Conservation (phyloP, 2,797 vertebrate species). For the Botia kubotai region DNA sequence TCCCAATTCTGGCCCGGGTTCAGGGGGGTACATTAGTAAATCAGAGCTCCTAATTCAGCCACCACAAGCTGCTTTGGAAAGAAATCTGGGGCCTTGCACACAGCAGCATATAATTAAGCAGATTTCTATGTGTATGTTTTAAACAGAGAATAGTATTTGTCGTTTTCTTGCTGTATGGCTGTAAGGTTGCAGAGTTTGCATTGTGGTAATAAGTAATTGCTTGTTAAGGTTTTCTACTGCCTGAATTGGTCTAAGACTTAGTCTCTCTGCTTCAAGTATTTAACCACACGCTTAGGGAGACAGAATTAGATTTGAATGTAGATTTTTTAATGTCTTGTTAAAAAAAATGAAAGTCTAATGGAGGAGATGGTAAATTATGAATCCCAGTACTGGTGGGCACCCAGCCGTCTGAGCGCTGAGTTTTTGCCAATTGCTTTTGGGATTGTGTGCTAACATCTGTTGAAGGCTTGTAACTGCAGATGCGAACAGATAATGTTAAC, state of each 20-base stretch:
- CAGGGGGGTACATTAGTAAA: conserved; percentile 49
- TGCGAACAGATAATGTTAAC: background rate
- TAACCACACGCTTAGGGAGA: too few relatives aligned
- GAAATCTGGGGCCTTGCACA: conserved; percentile 36
- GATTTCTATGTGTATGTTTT: conserved; percentile 26
- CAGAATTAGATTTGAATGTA: too few relatives aligned
- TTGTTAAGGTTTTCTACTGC: background rate
- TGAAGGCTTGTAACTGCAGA: background rate
- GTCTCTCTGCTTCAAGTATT: too few relatives aligned
- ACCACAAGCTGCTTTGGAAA: conserved; percentile 50
- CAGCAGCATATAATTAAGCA: conserved; percentile 36
- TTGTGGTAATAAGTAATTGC: conserved; percentile 2
- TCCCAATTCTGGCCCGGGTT: conserved; percentile 37
- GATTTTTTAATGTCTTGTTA: too few relatives aligned
- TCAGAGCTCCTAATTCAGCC: conserved; percentile 51
- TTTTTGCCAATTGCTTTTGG: background rate
- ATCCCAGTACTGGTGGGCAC: background rate
- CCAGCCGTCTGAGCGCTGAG: background rate
- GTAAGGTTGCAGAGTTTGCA: conserved; percentile 33
- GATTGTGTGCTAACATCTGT: conserved; percentile 2
- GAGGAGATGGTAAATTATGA: background rate
- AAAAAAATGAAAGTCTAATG: background rate
- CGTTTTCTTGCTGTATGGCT: conserved; percentile 15
- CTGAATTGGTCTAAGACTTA: conserved; percentile 14
- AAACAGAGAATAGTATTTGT: background rate